Evolutionary conservation across 30 jellyfish, hydroid and myxozoan genomes (phyloP), one percentile per base, ranked within the genome.

Genomic region (Rhopilema esculentum): DNA sequence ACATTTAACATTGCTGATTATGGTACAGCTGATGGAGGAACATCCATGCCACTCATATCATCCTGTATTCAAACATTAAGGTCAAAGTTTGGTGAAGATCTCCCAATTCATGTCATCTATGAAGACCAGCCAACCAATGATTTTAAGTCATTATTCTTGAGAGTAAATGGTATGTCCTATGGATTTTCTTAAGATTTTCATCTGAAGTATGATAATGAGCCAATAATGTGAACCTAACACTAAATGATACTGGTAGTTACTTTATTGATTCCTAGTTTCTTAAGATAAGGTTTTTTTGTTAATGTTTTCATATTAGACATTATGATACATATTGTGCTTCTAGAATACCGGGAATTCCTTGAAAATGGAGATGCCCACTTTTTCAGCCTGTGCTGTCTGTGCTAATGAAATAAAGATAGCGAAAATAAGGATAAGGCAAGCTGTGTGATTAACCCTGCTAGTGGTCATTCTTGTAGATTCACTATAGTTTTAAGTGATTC

Each of bases 71-170:
- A 73, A 27, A 83, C 66, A 27, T 83, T 81, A 1, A 73, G 83
- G 33, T 65, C 77, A 27, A 61, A n/a, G 26, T 90, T 28, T 75
- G 97, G 97, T n/a, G 69, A 77, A 20, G 88, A 68, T 12, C 52
- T 79, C 27, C 88, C 85, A 0, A 72, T 90, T 67, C 91, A 78
- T 49, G 82, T 90, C 27, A 61, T 66, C 31, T 90, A 90, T 84
- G 97, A 90, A 84, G 97, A 90, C 85, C 97, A 90, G 63, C 87
- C 97, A 83, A 73, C 95, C 20, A 90, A 90, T 75, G 97, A 90
- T 48, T 89, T 89, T 69, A 68, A 66, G 82, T 89, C 97, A 12
- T 86, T 89, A n/a, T 89, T 89, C 75, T 53, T 81, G 28, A 75
- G 89, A 61, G 84, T 89, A 29, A 75, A 81, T 71, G 93, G 97